Evolutionary conservation across 2,888 invertebrate species (phyloP), one percentile per base, ranked within the genome.

Genomic region (Mesochorus sp.): DNA sequence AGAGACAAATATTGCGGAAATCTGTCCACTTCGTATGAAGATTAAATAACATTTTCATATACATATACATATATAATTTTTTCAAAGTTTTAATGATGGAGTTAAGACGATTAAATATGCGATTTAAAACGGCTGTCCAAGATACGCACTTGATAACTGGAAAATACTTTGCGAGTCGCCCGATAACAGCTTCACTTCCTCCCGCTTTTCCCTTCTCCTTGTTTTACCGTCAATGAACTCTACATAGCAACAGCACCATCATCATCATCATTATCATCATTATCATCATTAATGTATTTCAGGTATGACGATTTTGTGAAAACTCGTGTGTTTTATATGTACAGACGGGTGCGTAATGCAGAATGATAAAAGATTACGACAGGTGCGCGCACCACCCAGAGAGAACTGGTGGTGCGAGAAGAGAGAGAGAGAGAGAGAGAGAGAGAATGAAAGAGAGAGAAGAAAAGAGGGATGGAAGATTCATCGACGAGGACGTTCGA

Each of bases 401-500:
- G 37, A 72, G 28, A 61, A 72, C 72, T 49, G 66, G 61, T 67
- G 24, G 42, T 57, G 70, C 49, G 42, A 55, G 39, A 53, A 51
- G 34, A 14, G 12, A 24, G 8, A 6, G 28, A 37, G 14, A 37
- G 49, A 14, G 14, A 34, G 26, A 31, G 37, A 47, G 24, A 21
- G 14, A 12, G 21, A 12, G 19, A n/a, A 14, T 12, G 14, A 21
- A 19, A 8, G 44, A 26, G 2, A 37, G 12, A 1, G 19, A 10
- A n/a, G 6, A 37, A 34, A 2, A 12, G n/a, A 66, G 14, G 47
- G 26, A 49, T 24, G 34, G 17, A 3, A 19, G 44, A 76, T 51
- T 44, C 39, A 61, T 71, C 71, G 51, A 24, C 71, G 83, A 85
- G 85, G 83, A 82, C 85, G 84, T 80, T 55, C 72, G 55, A 75